Conservation (phyloP, 2,113 vertebrate species). For the Xenopus borealis region DNA sequence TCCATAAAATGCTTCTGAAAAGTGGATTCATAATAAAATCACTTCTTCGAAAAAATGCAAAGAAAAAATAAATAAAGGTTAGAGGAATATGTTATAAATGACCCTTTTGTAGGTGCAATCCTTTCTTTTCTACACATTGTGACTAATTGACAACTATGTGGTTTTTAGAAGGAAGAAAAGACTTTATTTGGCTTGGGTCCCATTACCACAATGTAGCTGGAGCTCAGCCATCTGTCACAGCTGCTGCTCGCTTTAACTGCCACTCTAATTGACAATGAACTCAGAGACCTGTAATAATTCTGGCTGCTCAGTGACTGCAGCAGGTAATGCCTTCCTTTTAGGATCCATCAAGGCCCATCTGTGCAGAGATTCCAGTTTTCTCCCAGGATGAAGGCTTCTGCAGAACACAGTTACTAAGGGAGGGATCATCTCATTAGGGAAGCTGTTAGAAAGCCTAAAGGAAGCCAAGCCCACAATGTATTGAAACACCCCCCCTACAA, state of each 20-base stretch:
- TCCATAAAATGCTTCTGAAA: constrained; percentile 43
- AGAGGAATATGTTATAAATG: constrained; percentile 49
- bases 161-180: constrained; percentile 60
- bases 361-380: constrained; percentile 52
- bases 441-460: constrained; percentile 42
- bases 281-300: constrained; percentile 82
- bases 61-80: constrained; percentile 30
- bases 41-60: constrained; percentile 47
- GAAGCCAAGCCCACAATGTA: constrained; percentile 52
- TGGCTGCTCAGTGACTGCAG: constrained; percentile 76
- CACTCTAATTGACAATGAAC: constrained; percentile 92
- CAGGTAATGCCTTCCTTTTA: constrained; percentile 90
- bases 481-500: constrained; percentile 45
- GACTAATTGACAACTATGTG: constrained; percentile 56
- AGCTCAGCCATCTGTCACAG: constrained; percentile 91
- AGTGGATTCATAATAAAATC: constrained; percentile 48
- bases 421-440: constrained; percentile 41
- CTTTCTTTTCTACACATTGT: constrained; percentile 22
- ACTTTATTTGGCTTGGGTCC: constrained; percentile 77
- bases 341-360: constrained; percentile 85
- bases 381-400: constrained; percentile 27
- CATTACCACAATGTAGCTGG: constrained; percentile 78
- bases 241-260: constrained; percentile 81
- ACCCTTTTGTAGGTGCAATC: constrained; percentile 51
- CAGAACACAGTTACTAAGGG: constrained; percentile 55